Conservation (phyloP, 2,888 invertebrate species). For the Entomobrya multifasciata region DNA sequence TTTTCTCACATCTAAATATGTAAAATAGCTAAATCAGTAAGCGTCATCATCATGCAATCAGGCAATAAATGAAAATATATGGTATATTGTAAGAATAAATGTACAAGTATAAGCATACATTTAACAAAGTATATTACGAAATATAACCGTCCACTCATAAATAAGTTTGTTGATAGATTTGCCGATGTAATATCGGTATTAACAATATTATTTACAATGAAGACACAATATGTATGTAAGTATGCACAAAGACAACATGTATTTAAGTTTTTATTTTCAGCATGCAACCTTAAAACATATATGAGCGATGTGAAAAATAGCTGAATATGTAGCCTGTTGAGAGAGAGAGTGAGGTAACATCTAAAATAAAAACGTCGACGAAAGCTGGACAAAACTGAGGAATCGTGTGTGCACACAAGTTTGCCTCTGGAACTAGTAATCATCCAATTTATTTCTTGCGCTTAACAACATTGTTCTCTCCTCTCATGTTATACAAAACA, state of each 20-base stretch:
- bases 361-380: constrained; percentile 44
- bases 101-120: background rate
- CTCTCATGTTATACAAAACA: background rate
- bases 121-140: background rate
- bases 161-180: too few relatives aligned
- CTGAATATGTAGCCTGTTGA: constrained; percentile 5
- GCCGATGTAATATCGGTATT: too few relatives aligned
- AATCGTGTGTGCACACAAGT: constrained; percentile 11
- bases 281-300: background rate
- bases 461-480: constrained; percentile 31
- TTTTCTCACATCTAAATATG: background rate
- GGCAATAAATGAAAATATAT: constrained; percentile 14
- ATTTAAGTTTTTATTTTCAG: background rate
- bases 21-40: constrained; percentile 54
- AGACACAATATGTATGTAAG: constrained; percentile 3
- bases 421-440: constrained; percentile 56
- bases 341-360: constrained; percentile 31
- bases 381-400: constrained; percentile 26
- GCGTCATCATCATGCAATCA: constrained; percentile 35
- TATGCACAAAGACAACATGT: background rate
- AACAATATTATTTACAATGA: constrained; percentile 7
- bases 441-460: constrained; percentile 60
- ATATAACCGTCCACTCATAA: background rate
- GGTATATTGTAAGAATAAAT: background rate
- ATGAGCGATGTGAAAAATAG: constrained; percentile 4